Evolutionary conservation across 2,113 vertebrate genomes (phyloP).

Genomic region (Agapornis roseicollis): DNA sequence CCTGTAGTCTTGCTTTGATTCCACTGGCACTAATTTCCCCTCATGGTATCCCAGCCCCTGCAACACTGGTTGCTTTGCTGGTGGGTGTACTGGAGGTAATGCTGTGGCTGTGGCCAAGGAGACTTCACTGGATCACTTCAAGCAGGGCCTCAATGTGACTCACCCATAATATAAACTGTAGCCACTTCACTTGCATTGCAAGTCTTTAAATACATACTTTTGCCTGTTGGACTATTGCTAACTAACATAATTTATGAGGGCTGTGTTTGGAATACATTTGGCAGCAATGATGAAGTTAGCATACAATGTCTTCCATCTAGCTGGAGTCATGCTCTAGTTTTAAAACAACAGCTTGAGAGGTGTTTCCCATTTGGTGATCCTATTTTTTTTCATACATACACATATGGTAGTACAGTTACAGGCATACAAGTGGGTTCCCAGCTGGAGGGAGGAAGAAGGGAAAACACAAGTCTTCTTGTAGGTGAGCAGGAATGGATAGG

Average conservation of each 20-base stretch:
- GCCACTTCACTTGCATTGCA: not conserved
- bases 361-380: not conserved
- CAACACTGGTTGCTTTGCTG: accelerated
- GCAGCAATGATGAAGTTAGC: not conserved
- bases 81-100: not conserved
- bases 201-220: not conserved
- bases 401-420: accelerated
- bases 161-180: not conserved
- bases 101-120: not conserved
- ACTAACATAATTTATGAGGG: not conserved
- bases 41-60: not conserved
- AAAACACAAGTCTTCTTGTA: not conserved
- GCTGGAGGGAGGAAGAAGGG: not conserved
- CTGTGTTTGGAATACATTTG: not conserved
- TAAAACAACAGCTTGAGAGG: not conserved
- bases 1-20: accelerated
- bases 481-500: not conserved
- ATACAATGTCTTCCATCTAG: not conserved
- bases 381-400: not conserved
- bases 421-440: not conserved
- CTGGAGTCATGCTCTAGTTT: not conserved
- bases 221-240: not conserved
- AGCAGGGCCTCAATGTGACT: not conserved
- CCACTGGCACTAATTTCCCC: not conserved
- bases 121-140: not conserved